Evolutionary conservation across 2,113 vertebrate genomes (phyloP).

Genomic region (Oplegnathus fasciatus): DNA sequence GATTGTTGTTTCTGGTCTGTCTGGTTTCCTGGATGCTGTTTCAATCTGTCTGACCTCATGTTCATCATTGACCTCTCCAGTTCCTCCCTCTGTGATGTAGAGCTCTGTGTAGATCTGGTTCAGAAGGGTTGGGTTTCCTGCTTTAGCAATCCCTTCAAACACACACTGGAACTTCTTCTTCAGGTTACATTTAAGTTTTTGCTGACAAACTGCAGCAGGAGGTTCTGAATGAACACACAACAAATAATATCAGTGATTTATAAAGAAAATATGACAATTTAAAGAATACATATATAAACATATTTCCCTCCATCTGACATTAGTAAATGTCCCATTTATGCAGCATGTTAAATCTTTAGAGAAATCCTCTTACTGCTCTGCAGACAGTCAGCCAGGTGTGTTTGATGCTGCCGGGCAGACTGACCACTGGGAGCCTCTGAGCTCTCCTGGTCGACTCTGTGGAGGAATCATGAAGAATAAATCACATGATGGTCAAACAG

Average conservation of each 20-base stretch:
- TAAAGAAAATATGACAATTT: too few relatives aligned
- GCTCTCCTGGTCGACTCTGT: too few relatives aligned
- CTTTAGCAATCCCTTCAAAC: conserved; percentile 23
- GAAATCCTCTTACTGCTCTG: too few relatives aligned
- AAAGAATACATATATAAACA: too few relatives aligned
- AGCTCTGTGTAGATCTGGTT: conserved; percentile 69
- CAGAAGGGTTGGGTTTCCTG: conserved; percentile 34
- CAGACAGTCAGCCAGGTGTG: too few relatives aligned
- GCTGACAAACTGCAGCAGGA: background rate
- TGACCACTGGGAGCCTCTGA: too few relatives aligned
- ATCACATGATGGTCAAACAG: too few relatives aligned
- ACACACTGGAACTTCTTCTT: conserved; percentile 6
- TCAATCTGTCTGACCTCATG: conserved; percentile 69
- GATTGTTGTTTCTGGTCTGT: background rate
- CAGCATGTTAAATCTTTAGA: too few relatives aligned
- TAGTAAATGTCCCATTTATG: too few relatives aligned
- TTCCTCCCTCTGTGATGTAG: conserved; percentile 63
- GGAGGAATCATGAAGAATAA: too few relatives aligned
- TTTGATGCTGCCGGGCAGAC: too few relatives aligned
- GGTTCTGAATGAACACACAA: background rate
- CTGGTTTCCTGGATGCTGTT: conserved; percentile 36
- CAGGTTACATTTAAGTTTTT: background rate
- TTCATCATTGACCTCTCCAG: conserved; percentile 36
- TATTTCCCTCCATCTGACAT: too few relatives aligned
- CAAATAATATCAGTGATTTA: background rate